Evolutionary conservation across 2,113 vertebrate species (phyloP), one percentile per base, ranked within the genome.

Genomic region (Dendropsophus ebraccatus): DNA sequence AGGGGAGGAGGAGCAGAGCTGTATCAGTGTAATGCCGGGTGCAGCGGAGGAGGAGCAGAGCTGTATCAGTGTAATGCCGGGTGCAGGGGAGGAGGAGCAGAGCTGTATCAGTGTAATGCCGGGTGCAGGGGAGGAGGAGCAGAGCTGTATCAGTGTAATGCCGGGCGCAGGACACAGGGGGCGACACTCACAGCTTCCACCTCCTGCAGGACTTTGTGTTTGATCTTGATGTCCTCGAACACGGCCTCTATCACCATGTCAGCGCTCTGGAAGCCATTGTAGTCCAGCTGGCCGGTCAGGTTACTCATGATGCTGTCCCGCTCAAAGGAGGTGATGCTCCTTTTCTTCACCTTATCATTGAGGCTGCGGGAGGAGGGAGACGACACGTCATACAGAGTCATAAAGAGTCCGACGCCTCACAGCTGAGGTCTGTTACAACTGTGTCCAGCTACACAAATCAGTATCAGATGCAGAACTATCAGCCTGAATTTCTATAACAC

Each of bases 191-290:
- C 98, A 0, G 95, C 95, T 88, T 99, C 98, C 78, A 98, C 94
- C 87, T 99, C 96, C 91, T 96, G 97, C 47, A 99, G 85, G 83
- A 99, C 98, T 86, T 92, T 94, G 88, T 99, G 97, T 82, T 99
- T 99, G 89, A 99, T 88, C 49, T 80, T 91, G 8, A 99, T 90
- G 90, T 99, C 97, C 88, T 99, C 98, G 5, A 99, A 99, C 80
- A 99, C 98, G 0, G 98, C 98, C 91, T 99, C 98, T 0, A 99
- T 98, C 81, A 99, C 95, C 96, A 99, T 98, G 92, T 99, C 97
- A 0, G 93, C 94, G 70, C 96, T 96, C 52, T 96, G 93, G 82
- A 99, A 99, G 84, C 94, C 94, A 23, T 89, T 91, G 91, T 98
- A 99, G 83, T 98, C 96, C 69, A 99, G 91, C 92, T 96, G 95